Percentiles rank a stretch among this genome's conserved stretches.
phyloP scores from a whole-genome alignment of 2,888 invertebrate species.

The Helobdella robusta region DNA sequence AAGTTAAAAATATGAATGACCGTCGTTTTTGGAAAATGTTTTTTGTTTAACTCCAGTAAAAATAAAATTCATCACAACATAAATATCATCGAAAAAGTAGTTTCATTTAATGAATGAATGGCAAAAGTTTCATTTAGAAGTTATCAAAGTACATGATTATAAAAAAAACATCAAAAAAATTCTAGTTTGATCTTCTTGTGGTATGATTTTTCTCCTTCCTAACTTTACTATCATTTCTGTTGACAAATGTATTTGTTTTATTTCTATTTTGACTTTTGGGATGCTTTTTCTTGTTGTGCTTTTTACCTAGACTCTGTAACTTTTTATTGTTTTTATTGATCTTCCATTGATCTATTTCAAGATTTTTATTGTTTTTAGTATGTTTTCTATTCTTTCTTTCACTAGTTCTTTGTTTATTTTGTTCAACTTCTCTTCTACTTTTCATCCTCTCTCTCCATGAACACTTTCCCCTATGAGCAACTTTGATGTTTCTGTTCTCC shows the following conservation, averaged over 20 bases:
- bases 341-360: neutral
- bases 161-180: too few relatives aligned
- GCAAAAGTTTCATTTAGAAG: too few relatives aligned
- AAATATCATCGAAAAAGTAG: too few relatives aligned
- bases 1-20: too few relatives aligned
- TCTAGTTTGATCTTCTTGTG: too few relatives aligned
- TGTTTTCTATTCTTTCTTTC: conserved; percentile 12
- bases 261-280: too few relatives aligned
- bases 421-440: conserved; percentile 9
- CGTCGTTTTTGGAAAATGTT: too few relatives aligned
- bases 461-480: conserved; percentile 17
- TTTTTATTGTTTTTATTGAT: conserved; percentile 7
- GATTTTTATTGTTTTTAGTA: conserved; percentile 6
- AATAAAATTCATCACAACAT: too few relatives aligned
- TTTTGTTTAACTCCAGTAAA: too few relatives aligned
- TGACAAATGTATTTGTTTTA: neutral
- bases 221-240: neutral
- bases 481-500: neutral
- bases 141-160: too few relatives aligned
- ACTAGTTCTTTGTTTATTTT: neutral
- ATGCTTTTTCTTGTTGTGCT: conserved; percentile 11
- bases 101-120: too few relatives aligned
- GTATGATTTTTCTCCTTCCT: conserved; percentile 9
- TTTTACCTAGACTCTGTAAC: neutral
- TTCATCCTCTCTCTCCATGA: too few relatives aligned